Evolutionary conservation across 2,888 invertebrate species (phyloP).

Genomic region (Ophion obscuratus): DNA sequence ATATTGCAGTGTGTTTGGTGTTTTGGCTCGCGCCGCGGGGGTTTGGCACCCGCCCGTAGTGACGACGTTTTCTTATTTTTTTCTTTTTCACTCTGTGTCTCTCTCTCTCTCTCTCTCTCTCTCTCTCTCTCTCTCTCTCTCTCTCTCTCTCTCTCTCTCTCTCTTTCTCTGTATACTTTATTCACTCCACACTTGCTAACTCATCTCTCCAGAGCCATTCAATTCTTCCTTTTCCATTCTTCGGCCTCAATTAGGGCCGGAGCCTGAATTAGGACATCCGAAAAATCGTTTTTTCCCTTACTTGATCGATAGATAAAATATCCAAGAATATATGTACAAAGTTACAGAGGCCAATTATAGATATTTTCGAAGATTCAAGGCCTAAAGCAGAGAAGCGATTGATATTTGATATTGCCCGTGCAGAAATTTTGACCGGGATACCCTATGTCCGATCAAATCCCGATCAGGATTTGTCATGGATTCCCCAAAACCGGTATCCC

Average conservation of each 20-base stretch:
- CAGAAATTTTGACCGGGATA: no score
- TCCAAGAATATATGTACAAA: no score
- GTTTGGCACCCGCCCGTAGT: constrained; percentile 74
- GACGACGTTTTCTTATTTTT: constrained; percentile 67
- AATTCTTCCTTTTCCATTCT: not conserved
- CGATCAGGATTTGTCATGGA: no score
- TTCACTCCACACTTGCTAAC: constrained; percentile 41
- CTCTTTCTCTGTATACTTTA: constrained; percentile 27
- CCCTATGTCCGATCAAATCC: no score
- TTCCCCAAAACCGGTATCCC: no score
- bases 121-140: constrained; percentile 32
- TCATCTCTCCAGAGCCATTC: constrained; percentile 20
- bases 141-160: constrained; percentile 24
- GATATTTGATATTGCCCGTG: no score
- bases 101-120: constrained; percentile 34
- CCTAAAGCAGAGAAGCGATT: no score
- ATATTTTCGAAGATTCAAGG: no score
- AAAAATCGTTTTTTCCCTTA: no score
- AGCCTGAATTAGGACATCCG: not conserved
- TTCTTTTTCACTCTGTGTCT: constrained; percentile 29
- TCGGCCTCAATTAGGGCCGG: not conserved
- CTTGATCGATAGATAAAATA: no score
- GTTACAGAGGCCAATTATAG: no score
- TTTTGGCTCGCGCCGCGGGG: constrained; percentile 81
- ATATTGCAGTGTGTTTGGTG: constrained; percentile 76